These are phyloP conservation scores for Rhinichthys klamathensis DNA, from an alignment of 2,113 vertebrate genomes.

Conservation along the genomic window DNA sequence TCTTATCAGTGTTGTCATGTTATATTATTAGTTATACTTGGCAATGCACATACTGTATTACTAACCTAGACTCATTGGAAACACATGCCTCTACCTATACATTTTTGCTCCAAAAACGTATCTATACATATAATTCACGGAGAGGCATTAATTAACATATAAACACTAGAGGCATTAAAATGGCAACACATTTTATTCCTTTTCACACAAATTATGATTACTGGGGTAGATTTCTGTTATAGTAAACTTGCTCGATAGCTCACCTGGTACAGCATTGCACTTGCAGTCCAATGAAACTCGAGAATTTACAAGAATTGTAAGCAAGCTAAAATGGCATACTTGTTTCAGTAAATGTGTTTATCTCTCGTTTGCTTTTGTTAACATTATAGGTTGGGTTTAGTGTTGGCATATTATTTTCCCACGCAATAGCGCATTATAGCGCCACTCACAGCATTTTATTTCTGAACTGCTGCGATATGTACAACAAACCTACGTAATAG, in stretches of 20 bases:
- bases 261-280: not conserved
- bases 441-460: not conserved
- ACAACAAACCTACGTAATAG: no score
- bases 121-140: not conserved
- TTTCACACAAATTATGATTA: not conserved
- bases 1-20: not conserved
- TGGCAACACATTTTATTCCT: not conserved
- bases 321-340: not conserved
- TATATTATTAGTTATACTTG: not conserved
- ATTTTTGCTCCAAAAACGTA: not conserved
- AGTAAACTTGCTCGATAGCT: not conserved
- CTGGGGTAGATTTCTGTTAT: not conserved
- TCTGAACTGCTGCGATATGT: not conserved
- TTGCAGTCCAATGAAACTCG: not conserved
- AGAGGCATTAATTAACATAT: no score
- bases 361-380: not conserved
- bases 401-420: not conserved
- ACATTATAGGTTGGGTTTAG: not conserved
- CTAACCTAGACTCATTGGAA: not conserved
- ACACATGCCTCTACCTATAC: not conserved
- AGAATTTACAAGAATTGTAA: not conserved
- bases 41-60: not conserved
- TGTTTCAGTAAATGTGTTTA: not conserved
- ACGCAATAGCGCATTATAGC: not conserved
- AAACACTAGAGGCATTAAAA: not conserved